phyloP scores from a whole-genome alignment of 2,888 invertebrate genomes.

The Prosopocoilus inquinatus region DNA sequence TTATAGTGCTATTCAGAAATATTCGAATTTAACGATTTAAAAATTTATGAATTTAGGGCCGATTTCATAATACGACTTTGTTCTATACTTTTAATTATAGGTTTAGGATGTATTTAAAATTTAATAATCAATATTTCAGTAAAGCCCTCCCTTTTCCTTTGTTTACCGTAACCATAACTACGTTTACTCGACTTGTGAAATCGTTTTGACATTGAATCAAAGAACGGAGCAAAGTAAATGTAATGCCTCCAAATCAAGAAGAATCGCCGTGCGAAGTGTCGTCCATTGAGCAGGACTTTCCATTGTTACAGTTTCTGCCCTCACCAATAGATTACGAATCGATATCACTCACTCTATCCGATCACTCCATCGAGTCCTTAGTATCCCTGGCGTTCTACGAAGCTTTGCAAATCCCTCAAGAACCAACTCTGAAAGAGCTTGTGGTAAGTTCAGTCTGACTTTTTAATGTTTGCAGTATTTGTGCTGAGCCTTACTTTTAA shows the following conservation, averaged over 20 bases:
- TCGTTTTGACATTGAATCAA: background rate
- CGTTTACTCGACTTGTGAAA: no score
- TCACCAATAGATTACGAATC: slow-evolving; percentile 12
- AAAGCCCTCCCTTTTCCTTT: no score
- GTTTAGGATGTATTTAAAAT: no score
- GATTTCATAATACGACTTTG: no score
- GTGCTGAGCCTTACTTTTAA: background rate
- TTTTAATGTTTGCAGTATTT: background rate
- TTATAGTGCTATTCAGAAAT: no score
- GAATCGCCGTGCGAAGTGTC: slow-evolving; percentile 12
- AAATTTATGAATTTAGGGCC: no score
- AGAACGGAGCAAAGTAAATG: background rate
- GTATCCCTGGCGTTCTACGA: slow-evolving; percentile 9
- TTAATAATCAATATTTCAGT: no score
- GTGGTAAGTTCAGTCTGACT: slow-evolving; percentile 9
- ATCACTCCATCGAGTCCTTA: slow-evolving; percentile 6
- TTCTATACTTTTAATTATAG: no score
- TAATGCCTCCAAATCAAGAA: slow-evolving; percentile 15
- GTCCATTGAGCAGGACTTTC: slow-evolving; percentile 4
- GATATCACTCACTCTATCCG: slow-evolving; percentile 11
- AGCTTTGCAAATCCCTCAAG: slow-evolving; percentile 15
- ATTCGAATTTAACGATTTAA: no score
- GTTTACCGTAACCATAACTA: no score
- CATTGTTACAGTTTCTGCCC: slow-evolving; percentile 1
- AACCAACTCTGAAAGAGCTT: slow-evolving; percentile 18